Base-by-base conservation (phyloP, 37 sponge, comb jelly and placozoan genomes). In the Mnemiopsis leidyi region DNA sequence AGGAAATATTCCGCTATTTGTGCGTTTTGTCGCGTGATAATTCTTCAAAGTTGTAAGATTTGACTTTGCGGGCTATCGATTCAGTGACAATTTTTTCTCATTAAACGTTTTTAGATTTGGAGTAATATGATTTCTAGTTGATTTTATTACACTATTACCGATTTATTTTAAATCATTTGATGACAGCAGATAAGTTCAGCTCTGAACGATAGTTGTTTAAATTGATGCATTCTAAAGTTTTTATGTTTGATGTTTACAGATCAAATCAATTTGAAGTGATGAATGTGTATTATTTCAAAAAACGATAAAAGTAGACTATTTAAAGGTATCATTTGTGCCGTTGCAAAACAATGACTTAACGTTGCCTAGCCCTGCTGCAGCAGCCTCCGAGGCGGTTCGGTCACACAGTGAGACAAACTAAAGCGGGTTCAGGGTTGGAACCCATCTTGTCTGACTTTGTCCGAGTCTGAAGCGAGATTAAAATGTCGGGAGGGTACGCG, bases 241-340 rank as follows among this genome's bases (percentile, higher is more conserved):
- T 69, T 69, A 69, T 69, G 73, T 69, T 69, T 69, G 29, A 69
- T 69, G 73, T 69, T 69, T 69, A 69, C 73, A 69, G 73, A 69
- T 69, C 73, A 25, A 25, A 69, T 25, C 29, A 69, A 69, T 69
- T 69, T 48, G 61, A 48, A 48, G 61, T 48, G 5, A 48, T 18
- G 61, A 48, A 48, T 48, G 61, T 48, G 61, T 48, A n/a, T n/a
- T n/a, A n/a, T n/a, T n/a, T n/a, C n/a, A n/a, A n/a, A n/a, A n/a
- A n/a, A n/a, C n/a, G n/a, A n/a, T n/a, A n/a, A n/a, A n/a, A n/a
- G n/a, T n/a, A n/a, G n/a, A n/a, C n/a, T n/a, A n/a, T n/a, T n/a
- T n/a, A n/a, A n/a, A n/a, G n/a, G n/a, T n/a, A n/a, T n/a, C n/a
- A n/a, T n/a, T n/a, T n/a, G n/a, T n/a, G n/a, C n/a, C n/a, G n/a